Conservation (phyloP, 2,797 vertebrate species). For the Anniella stebbinsi region DNA sequence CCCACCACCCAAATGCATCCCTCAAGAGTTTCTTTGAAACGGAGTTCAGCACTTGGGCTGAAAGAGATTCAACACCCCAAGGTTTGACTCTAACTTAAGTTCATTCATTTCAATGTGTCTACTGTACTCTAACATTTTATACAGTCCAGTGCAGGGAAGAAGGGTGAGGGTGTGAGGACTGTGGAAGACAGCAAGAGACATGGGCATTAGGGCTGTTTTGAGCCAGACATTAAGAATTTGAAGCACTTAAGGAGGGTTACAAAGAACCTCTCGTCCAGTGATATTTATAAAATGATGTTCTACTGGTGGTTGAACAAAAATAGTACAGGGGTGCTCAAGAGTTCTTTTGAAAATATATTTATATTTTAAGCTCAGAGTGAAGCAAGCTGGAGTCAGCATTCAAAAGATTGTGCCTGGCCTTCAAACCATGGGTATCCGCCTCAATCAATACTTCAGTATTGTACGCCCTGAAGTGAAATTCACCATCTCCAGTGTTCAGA, state of each 20-base stretch:
- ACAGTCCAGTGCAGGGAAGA: not conserved
- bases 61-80: too few relatives aligned
- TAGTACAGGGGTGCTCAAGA: not conserved
- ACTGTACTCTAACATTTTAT: not conserved
- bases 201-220: not conserved
- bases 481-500: slow-evolving; percentile 81
- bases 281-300: not conserved
- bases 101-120: not conserved
- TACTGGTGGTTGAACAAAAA: slow-evolving; percentile 1
- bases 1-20: too few relatives aligned
- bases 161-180: too few relatives aligned
- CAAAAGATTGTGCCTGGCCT: slow-evolving; percentile 82
- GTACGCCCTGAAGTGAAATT: slow-evolving; percentile 81
- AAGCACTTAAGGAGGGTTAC: not conserved
- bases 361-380: slow-evolving; percentile 79
- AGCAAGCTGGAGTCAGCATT: slow-evolving; percentile 81
- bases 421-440: slow-evolving; percentile 77
- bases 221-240: not conserved
- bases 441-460: slow-evolving; percentile 82
- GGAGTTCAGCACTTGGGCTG: too few relatives aligned
- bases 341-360: slow-evolving; percentile 22
- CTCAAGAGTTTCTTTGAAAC: too few relatives aligned
- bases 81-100: too few relatives aligned
- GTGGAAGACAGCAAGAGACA: not conserved
- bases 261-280: not conserved